These are phyloP conservation scores for Macrobrachium rosenbergii DNA, from an alignment of 1,140 invertebrate genomes.

Conservation along the genomic window DNA sequence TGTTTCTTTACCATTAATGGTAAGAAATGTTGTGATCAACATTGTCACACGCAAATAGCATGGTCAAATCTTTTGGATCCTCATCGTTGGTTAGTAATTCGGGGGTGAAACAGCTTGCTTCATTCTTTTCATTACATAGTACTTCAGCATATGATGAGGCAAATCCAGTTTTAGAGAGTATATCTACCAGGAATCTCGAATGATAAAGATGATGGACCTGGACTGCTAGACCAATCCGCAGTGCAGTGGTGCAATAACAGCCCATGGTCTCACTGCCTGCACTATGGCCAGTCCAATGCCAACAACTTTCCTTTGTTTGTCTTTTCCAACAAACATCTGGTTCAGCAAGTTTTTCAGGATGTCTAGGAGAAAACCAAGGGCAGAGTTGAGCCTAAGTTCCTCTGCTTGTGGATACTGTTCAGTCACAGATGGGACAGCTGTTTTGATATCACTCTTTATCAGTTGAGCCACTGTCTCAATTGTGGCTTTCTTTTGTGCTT, in stretches of 20 bases:
- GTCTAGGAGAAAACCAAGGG: constrained; percentile 17
- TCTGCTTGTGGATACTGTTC: constrained; percentile 32
- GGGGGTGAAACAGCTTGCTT: background rate
- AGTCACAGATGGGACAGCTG: constrained; percentile 6
- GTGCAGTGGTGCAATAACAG: constrained; percentile 28
- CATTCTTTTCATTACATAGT: constrained; percentile 7
- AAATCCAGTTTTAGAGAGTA: no score
- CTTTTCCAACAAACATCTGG: constrained; percentile 13
- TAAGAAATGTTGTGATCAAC: constrained; percentile 25
- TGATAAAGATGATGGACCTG: background rate
- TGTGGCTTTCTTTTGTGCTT: constrained; percentile 27
- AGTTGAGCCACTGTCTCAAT: constrained; percentile 30
- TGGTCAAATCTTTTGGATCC: background rate
- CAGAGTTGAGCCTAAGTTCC: constrained; percentile 1
- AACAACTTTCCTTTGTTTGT: constrained; percentile 8
- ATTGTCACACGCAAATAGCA: constrained; percentile 26
- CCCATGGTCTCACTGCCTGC: constrained; percentile 28
- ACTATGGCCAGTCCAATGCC: constrained; percentile 16
- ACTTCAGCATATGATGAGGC: background rate
- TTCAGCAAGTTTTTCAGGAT: constrained; percentile 24
- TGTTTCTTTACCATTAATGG: background rate
- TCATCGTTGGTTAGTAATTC: background rate
- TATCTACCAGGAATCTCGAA: background rate
- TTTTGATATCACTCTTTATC: constrained; percentile 34
- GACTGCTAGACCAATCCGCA: background rate